These are phyloP conservation scores for Hemistola chrysoprasaria DNA, from an alignment of 2,888 invertebrate species.

Conservation along the genomic window DNA sequence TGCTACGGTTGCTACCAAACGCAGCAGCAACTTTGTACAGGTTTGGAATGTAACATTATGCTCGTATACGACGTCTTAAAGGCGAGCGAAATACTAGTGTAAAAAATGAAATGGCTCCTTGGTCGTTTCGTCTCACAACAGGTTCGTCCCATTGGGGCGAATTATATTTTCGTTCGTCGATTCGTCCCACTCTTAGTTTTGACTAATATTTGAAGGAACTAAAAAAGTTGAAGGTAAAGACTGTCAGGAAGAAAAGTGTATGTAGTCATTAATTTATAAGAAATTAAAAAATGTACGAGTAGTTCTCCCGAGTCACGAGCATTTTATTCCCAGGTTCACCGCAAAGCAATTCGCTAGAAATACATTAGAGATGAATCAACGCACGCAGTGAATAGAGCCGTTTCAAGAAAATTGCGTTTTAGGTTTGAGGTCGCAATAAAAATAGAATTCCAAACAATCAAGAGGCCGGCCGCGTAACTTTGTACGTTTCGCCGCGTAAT, in stretches of 20 bases:
- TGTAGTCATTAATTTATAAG: too few species aligned
- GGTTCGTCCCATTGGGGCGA: too few species aligned
- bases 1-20: too few species aligned
- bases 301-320: neutral
- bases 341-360: constrained; percentile 12
- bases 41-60: too few species aligned
- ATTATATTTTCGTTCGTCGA: too few species aligned
- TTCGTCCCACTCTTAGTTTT: too few species aligned
- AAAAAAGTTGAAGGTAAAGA: constrained; percentile 5
- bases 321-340: constrained; percentile 8
- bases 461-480: constrained; percentile 10
- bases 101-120: too few species aligned
- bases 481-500: constrained; percentile 10
- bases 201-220: too few species aligned
- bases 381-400: constrained; percentile 21
- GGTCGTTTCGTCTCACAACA: too few species aligned
- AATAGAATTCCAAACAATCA: constrained; percentile 22
- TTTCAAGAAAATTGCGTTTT: constrained; percentile 22
- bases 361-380: constrained; percentile 16
- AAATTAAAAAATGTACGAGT: neutral
- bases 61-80: too few species aligned
- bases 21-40: too few species aligned
- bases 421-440: constrained; percentile 24
- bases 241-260: constrained; percentile 1
- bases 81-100: too few species aligned